phyloP scores from a whole-genome alignment of 2,888 invertebrate genomes.

The Capitulum mitella region DNA sequence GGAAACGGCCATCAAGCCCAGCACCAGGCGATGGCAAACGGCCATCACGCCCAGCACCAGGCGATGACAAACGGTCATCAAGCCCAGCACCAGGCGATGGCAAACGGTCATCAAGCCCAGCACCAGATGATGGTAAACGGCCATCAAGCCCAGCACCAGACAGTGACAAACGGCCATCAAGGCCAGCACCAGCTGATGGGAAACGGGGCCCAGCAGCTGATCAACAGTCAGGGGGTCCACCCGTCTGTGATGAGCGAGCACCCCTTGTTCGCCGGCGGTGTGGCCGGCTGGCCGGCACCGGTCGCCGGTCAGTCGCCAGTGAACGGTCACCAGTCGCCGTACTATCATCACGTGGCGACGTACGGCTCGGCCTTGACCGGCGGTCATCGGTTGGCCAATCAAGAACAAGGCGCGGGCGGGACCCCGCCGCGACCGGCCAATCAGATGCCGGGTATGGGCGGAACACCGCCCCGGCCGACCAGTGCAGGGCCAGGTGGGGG shows the following conservation, averaged over 20 bases:
- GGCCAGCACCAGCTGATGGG: not conserved
- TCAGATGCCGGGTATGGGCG: not conserved
- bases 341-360: too few species aligned
- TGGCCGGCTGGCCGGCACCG: not conserved
- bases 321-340: too few species aligned
- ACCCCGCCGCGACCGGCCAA: not conserved
- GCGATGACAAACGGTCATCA: too few species aligned
- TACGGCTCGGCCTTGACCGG: too few species aligned
- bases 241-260: not conserved
- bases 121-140: too few species aligned
- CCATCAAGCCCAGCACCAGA: too few species aligned
- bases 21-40: too few species aligned
- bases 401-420: not conserved
- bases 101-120: too few species aligned
- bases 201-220: not conserved
- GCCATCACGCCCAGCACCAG: too few species aligned
- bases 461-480: not conserved
- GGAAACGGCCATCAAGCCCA: too few species aligned
- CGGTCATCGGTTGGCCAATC: not conserved
- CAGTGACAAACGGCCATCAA: too few species aligned
- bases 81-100: too few species aligned
- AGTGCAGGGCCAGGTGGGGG: not conserved
- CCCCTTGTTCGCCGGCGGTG: not conserved
- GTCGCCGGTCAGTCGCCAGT: not conserved
- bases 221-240: not conserved